Evolutionary conservation across 2,888 invertebrate species (phyloP), one percentile per base, ranked within the genome.

Genomic region (Hydrotaea diabolus): DNA sequence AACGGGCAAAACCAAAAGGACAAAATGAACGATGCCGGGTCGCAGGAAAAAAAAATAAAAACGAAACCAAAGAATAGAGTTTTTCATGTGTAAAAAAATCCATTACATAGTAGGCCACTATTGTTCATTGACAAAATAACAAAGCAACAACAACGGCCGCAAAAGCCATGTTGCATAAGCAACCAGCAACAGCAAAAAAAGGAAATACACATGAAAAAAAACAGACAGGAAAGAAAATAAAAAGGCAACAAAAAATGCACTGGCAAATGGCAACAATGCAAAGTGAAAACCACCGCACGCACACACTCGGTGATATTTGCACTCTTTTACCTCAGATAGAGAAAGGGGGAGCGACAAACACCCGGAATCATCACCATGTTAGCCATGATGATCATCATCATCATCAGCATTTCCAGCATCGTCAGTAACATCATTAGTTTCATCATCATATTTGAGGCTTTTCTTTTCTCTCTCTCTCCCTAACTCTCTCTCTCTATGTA

Each of bases 41-140:
- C 11, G n/a, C 36, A 8, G 66, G 66, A 9, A 62, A 15, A 62
- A 31, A 31, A 31, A 31, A n/a, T n/a, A n/a, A 59, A 3, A 49
- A 59, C 23, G 13, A 31, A 31, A 2, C 8, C 19, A 66, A 43
- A 66, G 36, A 66, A 36, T 66, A 43, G 66, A 66, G 0, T 57
- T 39, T 74, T 74, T 74, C 73, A 59, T 74, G 59, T 59, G 73
- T 43, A 74, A 74, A 74, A 73, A 74, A 59, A 74, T 74, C 43
- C 59, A 74, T 74, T 74, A 74, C 73, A 74, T 74, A 23, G 73
- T 74, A 74, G 73, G 73, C 73, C 73, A 74, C 73, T 19, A 53
- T 31, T 72, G 53, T 74, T 59, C 57, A 74, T 74, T 59, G 73
- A 59, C 73, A 74, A 59, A 59, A 13, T 59, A 74, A 21, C 26